Conservation (phyloP, 2,888 invertebrate genomes). For the Melinaea marsaeus region DNA sequence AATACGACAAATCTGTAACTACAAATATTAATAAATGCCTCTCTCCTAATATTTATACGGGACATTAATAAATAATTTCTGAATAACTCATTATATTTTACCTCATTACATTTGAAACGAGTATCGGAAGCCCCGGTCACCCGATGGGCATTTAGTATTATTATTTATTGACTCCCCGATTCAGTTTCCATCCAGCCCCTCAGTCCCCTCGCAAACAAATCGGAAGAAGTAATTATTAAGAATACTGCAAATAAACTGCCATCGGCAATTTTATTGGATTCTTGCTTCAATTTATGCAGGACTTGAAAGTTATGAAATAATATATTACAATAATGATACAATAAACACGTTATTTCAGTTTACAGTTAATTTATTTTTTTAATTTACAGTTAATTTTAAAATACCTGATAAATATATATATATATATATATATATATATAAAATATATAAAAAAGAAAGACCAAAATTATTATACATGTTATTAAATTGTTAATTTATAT, state of each 20-base stretch:
- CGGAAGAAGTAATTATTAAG: slow-evolving; percentile 76
- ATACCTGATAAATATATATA: too few species aligned
- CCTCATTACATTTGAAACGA: slow-evolving; percentile 9
- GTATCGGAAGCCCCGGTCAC: slow-evolving; percentile 49
- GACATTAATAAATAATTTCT: too few species aligned
- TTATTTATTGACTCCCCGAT: slow-evolving; percentile 73
- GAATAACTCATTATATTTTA: not conserved
- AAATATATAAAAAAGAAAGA: not conserved
- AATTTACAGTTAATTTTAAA: too few species aligned
- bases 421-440: too few species aligned
- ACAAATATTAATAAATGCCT: not conserved
- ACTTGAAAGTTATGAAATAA: slow-evolving; percentile 10
- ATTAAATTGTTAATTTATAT: too few species aligned
- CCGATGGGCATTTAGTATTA: slow-evolving; percentile 70
- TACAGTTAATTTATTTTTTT: not conserved
- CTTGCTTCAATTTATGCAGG: slow-evolving; percentile 39
- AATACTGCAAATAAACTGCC: slow-evolving; percentile 70
- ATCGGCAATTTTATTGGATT: slow-evolving; percentile 54
- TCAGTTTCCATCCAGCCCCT: slow-evolving; percentile 65
- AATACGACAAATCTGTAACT: not conserved
- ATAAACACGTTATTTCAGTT: not conserved
- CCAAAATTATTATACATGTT: too few species aligned
- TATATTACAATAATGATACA: not conserved
- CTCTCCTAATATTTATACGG: too few species aligned
- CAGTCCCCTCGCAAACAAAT: slow-evolving; percentile 64